These are phyloP conservation scores for Adineta ricciae DNA, from an alignment of 2,888 invertebrate genomes.

Conservation along the genomic window DNA sequence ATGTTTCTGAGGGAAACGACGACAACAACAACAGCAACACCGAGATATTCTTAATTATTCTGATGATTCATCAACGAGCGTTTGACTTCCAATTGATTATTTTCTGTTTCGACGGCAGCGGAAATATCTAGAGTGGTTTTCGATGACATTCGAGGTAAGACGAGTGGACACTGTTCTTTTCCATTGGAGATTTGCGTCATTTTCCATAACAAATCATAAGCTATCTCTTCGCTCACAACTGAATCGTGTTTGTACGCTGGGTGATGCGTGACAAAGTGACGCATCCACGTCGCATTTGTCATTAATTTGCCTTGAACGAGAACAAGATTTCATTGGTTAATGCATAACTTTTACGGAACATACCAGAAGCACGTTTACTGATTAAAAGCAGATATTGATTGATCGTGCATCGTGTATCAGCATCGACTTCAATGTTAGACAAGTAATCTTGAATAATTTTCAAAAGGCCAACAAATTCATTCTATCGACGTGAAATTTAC, in stretches of 20 bases:
- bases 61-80: background rate
- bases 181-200: slow-evolving; percentile 23
- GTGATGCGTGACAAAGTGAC: slow-evolving; percentile 76
- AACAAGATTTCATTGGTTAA: background rate
- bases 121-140: background rate
- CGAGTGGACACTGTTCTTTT: slow-evolving; percentile 3
- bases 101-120: background rate
- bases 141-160: slow-evolving; percentile 9
- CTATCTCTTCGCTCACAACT: slow-evolving; percentile 71
- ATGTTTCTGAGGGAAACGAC: background rate
- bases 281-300: slow-evolving; percentile 88
- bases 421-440: slow-evolving; percentile 88
- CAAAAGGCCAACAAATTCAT: slow-evolving; percentile 75
- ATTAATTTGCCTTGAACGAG: slow-evolving; percentile 63
- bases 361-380: slow-evolving; percentile 54
- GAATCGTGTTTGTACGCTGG: slow-evolving; percentile 83
- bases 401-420: slow-evolving; percentile 91
- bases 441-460: slow-evolving; percentile 86
- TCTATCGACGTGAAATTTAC: background rate
- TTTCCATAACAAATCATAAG: slow-evolving; percentile 69
- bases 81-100: slow-evolving; percentile 13
- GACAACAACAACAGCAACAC: background rate
- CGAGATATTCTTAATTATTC: background rate
- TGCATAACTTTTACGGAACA: background rate
- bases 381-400: slow-evolving; percentile 89